These are phyloP conservation scores for Ictidomys tridecemlineatus DNA, from an alignment of 2,113 vertebrate genomes.

Conservation along the genomic window DNA sequence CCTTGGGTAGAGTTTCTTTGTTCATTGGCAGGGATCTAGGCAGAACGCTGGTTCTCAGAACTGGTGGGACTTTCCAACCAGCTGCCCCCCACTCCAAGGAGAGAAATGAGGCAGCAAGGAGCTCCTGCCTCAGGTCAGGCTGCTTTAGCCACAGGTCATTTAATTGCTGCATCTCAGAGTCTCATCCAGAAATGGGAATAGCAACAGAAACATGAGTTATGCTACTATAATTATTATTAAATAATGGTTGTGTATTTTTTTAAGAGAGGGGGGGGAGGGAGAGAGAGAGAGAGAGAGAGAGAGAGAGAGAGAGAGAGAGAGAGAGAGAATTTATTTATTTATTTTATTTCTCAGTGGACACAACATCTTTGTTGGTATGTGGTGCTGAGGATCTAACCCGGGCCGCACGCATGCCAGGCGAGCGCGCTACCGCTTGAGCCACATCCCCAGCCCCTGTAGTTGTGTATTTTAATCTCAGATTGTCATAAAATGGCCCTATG, in stretches of 20 bases:
- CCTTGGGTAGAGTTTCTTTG: background rate
- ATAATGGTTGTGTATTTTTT: accelerated
- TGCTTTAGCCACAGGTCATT: background rate
- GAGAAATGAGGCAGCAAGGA: background rate
- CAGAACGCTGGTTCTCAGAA: background rate
- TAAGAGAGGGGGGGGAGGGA: no score
- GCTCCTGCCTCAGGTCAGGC: no score
- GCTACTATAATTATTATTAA: background rate
- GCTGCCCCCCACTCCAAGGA: background rate
- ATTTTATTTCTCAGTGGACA: no score
- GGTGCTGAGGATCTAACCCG: no score
- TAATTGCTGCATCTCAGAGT: background rate
- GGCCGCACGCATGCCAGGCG: no score
- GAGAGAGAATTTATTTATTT: no score
- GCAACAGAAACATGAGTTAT: accelerated
- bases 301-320: no score
- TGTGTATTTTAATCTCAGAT: background rate
- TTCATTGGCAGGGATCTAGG: background rate
- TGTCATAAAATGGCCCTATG: background rate
- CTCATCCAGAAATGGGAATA: background rate
- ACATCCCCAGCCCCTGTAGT: no score
- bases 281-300: no score
- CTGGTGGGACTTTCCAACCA: background rate
- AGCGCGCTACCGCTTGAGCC: no score
- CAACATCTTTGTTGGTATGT: no score